phyloP scores from a whole-genome alignment of 2,888 invertebrate species.

The Himalopsyche tibetana region DNA sequence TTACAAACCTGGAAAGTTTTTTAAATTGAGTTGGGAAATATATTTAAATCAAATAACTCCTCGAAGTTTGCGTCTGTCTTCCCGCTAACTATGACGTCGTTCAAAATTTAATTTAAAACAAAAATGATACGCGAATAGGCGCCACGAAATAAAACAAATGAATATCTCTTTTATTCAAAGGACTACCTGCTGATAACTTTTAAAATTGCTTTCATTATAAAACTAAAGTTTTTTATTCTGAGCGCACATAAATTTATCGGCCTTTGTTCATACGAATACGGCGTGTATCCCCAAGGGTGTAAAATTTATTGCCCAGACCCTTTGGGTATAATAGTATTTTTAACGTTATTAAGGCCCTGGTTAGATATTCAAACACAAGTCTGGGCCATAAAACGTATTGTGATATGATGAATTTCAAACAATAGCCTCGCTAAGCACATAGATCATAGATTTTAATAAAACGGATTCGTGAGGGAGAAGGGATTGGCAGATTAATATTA shows the following conservation, averaged over 20 bases:
- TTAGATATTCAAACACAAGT: slow-evolving; percentile 16
- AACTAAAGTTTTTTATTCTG: slow-evolving; percentile 6
- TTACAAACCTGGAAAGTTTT: too few relatives aligned
- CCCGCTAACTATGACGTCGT: too few relatives aligned
- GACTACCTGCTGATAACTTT: slow-evolving; percentile 22
- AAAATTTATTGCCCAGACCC: slow-evolving; percentile 1
- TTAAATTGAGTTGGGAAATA: too few relatives aligned
- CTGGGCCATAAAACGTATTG: not conserved
- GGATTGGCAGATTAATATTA: too few relatives aligned
- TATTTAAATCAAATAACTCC: too few relatives aligned
- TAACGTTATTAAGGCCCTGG: not conserved
- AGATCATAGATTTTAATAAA: too few relatives aligned
- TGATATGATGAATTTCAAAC: slow-evolving; percentile 5
- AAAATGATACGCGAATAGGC: not conserved
- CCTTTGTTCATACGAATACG: slow-evolving; percentile 3
- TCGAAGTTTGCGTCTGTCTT: too few relatives aligned
- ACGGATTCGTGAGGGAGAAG: too few relatives aligned
- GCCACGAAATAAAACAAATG: not conserved
- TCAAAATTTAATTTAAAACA: too few relatives aligned
- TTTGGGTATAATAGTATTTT: not conserved
- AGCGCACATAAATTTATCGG: not conserved
- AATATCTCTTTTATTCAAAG: slow-evolving; percentile 2
- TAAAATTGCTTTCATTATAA: slow-evolving; percentile 8
- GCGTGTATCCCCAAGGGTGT: slow-evolving; percentile 24
- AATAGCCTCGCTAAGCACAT: not conserved